phyloP scores from a whole-genome alignment of 2,113 vertebrate species.

The Myanophis thanlyinensis region DNA sequence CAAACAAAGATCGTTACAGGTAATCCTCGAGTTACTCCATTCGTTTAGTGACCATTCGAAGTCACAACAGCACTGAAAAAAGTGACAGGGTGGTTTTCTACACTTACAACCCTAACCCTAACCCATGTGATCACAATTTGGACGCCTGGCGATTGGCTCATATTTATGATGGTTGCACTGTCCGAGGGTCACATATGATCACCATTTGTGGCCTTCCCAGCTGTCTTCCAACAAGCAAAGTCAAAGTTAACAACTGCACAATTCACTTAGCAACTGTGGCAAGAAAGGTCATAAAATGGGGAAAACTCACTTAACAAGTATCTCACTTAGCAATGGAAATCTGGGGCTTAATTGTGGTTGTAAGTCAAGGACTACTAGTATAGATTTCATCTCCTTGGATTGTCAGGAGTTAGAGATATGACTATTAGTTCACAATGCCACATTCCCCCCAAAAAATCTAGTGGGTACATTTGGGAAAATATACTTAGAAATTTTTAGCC shows the following conservation, averaged over 20 bases:
- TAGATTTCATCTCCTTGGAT: background rate
- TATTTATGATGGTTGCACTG: too few species aligned
- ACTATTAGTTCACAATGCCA: background rate
- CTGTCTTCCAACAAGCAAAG: too few species aligned
- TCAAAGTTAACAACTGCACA: too few species aligned
- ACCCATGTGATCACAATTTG: too few species aligned
- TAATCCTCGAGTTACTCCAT: too few species aligned
- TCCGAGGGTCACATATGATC: too few species aligned
- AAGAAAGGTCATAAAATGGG: too few species aligned
- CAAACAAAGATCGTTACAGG: background rate
- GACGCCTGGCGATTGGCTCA: too few species aligned
- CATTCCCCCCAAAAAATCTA: background rate
- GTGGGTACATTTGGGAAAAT: background rate
- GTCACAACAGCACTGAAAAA: background rate
- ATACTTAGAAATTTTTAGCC: background rate
- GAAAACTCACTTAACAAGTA: background rate
- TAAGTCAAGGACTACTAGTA: background rate
- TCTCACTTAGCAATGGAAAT: background rate
- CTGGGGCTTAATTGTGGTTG: too few species aligned
- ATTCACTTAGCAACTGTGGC: too few species aligned
- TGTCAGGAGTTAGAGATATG: background rate
- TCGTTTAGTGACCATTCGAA: background rate
- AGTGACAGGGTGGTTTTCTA: background rate
- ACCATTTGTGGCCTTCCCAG: too few species aligned
- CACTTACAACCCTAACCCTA: too few species aligned